A percentile compares a stretch with the other conserved stretches of the same genome.
Conservation (phyloP, 1,140 invertebrate genomes). For the Drosophila lowei region DNA sequence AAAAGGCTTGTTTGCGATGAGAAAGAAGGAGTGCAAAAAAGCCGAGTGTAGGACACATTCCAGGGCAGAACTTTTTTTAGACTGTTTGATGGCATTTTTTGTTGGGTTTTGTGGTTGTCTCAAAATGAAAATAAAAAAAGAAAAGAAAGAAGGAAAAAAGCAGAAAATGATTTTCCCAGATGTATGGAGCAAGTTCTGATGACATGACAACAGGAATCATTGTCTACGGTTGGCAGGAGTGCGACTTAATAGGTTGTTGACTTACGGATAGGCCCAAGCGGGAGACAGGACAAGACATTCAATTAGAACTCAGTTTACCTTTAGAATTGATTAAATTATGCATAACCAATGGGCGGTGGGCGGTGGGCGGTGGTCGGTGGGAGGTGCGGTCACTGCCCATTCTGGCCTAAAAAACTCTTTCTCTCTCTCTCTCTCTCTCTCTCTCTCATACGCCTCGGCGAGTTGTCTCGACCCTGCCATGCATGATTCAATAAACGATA, state of each 20-base stretch:
- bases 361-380: constrained; percentile 1
- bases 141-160: constrained; percentile 4
- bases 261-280: constrained; percentile 41
- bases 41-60: constrained; percentile 36
- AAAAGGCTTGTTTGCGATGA: constrained; percentile 61
- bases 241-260: constrained; percentile 63
- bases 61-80: constrained; percentile 57
- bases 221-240: constrained; percentile 51
- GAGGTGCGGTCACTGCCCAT: constrained; percentile 3
- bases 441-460: neutral
- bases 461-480: constrained; percentile 14
- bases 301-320: constrained; percentile 30
- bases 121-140: constrained; percentile 9
- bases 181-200: constrained; percentile 48
- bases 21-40: neutral
- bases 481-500: constrained; percentile 58
- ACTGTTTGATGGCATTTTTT: constrained; percentile 49
- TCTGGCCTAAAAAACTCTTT: constrained; percentile 28
- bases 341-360: constrained; percentile 5
- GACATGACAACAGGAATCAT: constrained; percentile 65
- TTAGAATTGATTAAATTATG: constrained; percentile 33
- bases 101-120: constrained; percentile 33
- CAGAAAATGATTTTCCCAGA: constrained; percentile 35
- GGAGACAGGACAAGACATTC: constrained; percentile 21
- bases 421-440: neutral